Conservation (phyloP, 2,888 invertebrate species). For the Erpobdella octoculata region DNA sequence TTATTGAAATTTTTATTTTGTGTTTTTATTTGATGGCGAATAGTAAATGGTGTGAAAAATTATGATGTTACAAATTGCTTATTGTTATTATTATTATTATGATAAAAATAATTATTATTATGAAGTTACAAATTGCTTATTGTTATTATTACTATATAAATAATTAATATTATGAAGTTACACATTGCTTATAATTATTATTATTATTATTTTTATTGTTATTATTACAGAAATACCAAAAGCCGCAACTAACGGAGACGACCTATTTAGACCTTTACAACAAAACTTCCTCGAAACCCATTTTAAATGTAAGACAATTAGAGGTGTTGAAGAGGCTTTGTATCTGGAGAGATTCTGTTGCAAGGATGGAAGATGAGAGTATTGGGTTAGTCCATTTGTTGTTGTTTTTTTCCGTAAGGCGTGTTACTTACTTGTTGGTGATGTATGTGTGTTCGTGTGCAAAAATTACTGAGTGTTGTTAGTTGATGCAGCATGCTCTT, state of each 20-base stretch:
- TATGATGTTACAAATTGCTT: not conserved
- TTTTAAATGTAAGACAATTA: slow-evolving; percentile 75
- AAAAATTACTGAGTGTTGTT: no score
- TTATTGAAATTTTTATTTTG: not conserved
- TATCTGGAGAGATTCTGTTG: slow-evolving; percentile 77
- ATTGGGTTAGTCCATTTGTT: slow-evolving; percentile 57
- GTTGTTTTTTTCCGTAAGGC: not conserved
- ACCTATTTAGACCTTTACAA: slow-evolving; percentile 68
- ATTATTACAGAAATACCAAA: slow-evolving; percentile 69
- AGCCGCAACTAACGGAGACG: slow-evolving; percentile 64
- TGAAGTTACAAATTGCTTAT: not conserved
- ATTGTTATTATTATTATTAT: not conserved
- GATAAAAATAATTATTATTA: no score
- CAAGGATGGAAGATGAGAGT: slow-evolving; percentile 83
- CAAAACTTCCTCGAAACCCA: not conserved
- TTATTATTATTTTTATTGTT: no score
- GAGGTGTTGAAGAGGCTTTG: slow-evolving; percentile 72
- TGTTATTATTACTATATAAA: not conserved
- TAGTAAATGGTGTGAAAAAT: not conserved
- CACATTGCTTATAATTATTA: not conserved
- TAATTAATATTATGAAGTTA: not conserved
- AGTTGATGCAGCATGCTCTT: no score
- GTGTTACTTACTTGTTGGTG: not conserved
- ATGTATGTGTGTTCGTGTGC: not conserved
- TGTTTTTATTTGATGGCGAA: not conserved